Base-by-base conservation (phyloP, 2,113 vertebrate species). In the Aegypius monachus region DNA sequence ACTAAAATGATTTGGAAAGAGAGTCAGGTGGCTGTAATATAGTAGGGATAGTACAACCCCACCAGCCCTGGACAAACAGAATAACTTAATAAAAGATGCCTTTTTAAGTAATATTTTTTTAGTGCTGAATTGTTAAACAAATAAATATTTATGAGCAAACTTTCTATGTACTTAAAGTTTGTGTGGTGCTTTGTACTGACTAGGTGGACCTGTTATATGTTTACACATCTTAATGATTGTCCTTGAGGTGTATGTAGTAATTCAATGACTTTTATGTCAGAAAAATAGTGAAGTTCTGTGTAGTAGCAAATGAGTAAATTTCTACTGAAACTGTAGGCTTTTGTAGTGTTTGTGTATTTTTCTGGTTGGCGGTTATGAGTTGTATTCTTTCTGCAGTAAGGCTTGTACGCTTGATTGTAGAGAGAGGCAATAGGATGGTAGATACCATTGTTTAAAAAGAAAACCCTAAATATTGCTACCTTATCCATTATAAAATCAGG, bases 41-140 rank as follows among this genome's bases (percentile, higher is more conserved):
- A 61, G 89, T 86, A 97, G 96, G 96, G 94, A 97, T 52, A 86
- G 97, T 90, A 95, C 75, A 96, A 96, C 87, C 94, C 97, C 96
- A 97, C 94, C 95, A 97, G 97, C 97, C 96, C 96, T 84, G 79
- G 96, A 93, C 87, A 86, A 96, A 92, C 83, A 90, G 90, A 96
- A 65, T 95, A 96, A 97, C 95, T 97, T 95, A 65, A 96, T 94
- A 96, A 97, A 97, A 98, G 95, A 97, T 98, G 97, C 97, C 97
- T 98, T 97, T 98, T 93, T 59, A 96, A 95, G 94, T 97, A 74
- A 97, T 98, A 98, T 97, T 97, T 98, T 97, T 97, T 96, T 98
- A 97, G 97, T 96, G 96, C 93, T 96, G 90, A 97, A 96, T 91
- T 97, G 93, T 97, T 95, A 95, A 97, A 96, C 84, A 82, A 94